Base-by-base conservation (phyloP, 2,888 invertebrate species). In the Aromia moschata region DNA sequence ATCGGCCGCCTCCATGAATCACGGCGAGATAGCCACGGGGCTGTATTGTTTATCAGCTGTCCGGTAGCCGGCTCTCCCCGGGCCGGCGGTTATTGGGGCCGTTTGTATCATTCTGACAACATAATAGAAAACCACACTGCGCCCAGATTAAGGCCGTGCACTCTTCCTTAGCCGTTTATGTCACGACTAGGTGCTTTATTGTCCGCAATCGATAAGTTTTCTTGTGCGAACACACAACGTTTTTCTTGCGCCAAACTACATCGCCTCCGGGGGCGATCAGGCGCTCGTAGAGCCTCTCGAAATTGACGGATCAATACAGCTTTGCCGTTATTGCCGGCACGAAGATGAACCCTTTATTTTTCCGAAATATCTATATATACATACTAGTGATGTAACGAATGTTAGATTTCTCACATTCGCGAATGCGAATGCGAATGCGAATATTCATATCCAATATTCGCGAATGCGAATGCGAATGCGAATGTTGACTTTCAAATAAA, bases 41-140 rank as follows among this genome's bases (percentile, higher is more conserved):
- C 70, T 62, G 68, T 72, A 77, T 77, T 77, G 77, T 79, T 77
- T 77, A 79, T 78, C 77, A 78, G 75, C 78, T 78, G 76, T 76
- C 75, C 76, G 67, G 77, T 77, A 77, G 77, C 77, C 52, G 75
- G 68, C 74, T 74, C 73, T 73, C 75, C 74, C 75, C 72, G 73
- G 73, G 73, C 73, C 73, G 76, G 75, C 74, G 76, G 76, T 78
- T 79, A 78, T 79, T 78, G 77, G 73, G 72, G 79, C 77, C 75
- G 77, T 80, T 80, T 80, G 78, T 79, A 80, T 79, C 78, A 78
- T 78, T 79, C 75, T 80, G 80, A 80, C 80, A 80, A 79, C 78
- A 79, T 80, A 79, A 80, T 79, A 78, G 79, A 79, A 79, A 80
- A 78, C 75, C 75, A 71, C 76, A 76, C 76, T 73, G 76, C 69